Conservation (phyloP, 1,140 invertebrate genomes). For the Globodera rostochiensis region DNA sequence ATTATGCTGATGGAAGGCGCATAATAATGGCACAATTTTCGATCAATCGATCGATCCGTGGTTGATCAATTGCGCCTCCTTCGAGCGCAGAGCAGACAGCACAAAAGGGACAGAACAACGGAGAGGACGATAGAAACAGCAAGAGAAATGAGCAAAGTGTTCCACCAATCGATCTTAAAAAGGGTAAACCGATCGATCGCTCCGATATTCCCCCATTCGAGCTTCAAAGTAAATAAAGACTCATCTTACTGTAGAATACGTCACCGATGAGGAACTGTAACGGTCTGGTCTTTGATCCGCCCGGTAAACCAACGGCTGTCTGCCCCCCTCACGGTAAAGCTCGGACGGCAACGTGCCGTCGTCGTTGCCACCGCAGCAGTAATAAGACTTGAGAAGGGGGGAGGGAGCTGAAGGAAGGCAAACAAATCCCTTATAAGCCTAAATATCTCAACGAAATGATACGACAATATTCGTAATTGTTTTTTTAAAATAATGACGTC, state of each 20-base stretch:
- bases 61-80: background rate
- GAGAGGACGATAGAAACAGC: constrained; percentile 21
- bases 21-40: background rate
- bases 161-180: constrained; percentile 31
- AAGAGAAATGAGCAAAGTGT: constrained; percentile 16
- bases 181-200: background rate
- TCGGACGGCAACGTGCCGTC: background rate
- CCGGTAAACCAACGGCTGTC: background rate
- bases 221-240: background rate
- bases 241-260: background rate
- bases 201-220: background rate
- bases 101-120: constrained; percentile 23
- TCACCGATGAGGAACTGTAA: background rate
- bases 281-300: background rate
- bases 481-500: too few relatives aligned
- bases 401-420: background rate
- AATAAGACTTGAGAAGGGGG: constrained; percentile 3
- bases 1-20: too few relatives aligned
- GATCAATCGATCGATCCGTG: background rate
- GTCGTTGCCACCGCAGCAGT: constrained; percentile 16
- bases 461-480: too few relatives aligned
- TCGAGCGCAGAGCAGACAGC: constrained; percentile 21
- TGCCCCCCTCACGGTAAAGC: background rate
- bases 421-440: too few relatives aligned
- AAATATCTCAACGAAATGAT: too few relatives aligned